Conservation (phyloP, 2,113 vertebrate species). For the Silurus meridionalis region DNA sequence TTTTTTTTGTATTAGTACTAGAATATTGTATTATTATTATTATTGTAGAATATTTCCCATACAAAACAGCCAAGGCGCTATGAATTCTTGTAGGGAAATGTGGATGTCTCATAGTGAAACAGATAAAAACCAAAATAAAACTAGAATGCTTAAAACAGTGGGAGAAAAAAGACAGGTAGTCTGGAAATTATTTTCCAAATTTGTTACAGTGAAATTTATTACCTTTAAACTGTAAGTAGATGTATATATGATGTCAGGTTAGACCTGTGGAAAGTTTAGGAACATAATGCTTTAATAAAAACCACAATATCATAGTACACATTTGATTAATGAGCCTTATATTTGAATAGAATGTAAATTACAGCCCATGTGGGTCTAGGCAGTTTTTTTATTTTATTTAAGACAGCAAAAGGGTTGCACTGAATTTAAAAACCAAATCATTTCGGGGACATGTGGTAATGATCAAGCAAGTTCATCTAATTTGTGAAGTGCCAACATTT, state of each 20-base stretch:
- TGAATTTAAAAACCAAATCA: neutral
- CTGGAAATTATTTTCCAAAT: neutral
- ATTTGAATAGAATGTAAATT: neutral
- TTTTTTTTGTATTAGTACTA: neutral
- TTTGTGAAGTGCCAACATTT: neutral
- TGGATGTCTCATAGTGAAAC: neutral
- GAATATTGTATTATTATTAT: neutral
- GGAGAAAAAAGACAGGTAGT: neutral
- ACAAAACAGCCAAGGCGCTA: slow-evolving; percentile 1
- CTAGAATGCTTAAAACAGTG: neutral
- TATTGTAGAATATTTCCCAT: neutral
- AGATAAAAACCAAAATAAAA: neutral
- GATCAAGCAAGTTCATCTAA: neutral
- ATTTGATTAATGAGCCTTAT: neutral
- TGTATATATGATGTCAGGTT: neutral
- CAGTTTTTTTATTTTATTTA: neutral
- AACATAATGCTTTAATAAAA: neutral
- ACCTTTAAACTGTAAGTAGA: neutral
- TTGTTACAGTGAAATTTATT: neutral
- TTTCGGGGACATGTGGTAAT: neutral
- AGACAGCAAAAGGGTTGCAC: neutral
- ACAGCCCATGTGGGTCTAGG: neutral
- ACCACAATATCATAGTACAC: neutral
- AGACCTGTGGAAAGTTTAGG: neutral
- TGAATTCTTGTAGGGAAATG: neutral